Percentiles rank a stretch among this genome's conserved stretches.
Conservation (phyloP, 92 coral and sea anemone genomes). For the Virgularia gustaviana region DNA sequence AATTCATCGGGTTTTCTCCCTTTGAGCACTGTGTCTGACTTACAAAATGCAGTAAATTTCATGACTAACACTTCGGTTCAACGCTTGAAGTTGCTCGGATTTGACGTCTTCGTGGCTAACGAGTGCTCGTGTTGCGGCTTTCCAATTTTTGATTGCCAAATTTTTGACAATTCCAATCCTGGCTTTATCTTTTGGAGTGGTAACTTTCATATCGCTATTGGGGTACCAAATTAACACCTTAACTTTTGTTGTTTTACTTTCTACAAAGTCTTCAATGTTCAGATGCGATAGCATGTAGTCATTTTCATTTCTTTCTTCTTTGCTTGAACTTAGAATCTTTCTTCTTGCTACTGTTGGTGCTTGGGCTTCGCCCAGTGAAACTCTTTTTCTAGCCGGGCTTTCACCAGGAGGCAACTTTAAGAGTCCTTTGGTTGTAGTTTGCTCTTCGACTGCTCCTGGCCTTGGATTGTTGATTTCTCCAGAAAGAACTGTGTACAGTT, state of each 20-base stretch:
- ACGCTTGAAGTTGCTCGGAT: constrained; percentile 24
- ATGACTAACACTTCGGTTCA: constrained; percentile 15
- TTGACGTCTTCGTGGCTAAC: constrained; percentile 19
- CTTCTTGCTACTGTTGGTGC: constrained; percentile 19
- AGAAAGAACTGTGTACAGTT: too few relatives aligned
- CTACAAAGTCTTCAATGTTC: constrained; percentile 39
- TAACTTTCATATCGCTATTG: constrained; percentile 39
- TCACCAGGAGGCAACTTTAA: too few relatives aligned
- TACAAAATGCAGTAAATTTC: constrained; percentile 37
- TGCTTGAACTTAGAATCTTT: neutral
- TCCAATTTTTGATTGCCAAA: constrained; percentile 26
- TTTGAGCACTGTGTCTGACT: constrained; percentile 19
- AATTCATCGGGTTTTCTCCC: too few relatives aligned
- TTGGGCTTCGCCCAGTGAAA: constrained; percentile 20
- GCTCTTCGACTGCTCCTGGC: too few relatives aligned
- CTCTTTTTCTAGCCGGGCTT: neutral
- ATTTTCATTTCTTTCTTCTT: neutral
- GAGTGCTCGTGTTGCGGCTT: constrained; percentile 40
- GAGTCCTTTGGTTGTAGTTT: too few relatives aligned
- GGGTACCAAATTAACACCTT: constrained; percentile 48
- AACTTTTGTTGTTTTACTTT: constrained; percentile 41
- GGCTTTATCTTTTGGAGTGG: constrained; percentile 39
- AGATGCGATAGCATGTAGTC: constrained; percentile 27
- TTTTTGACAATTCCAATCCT: constrained; percentile 35
- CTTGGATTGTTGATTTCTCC: too few relatives aligned